phyloP scores from a whole-genome alignment of 2,888 invertebrate genomes.

The Drosophila tanythrix region DNA sequence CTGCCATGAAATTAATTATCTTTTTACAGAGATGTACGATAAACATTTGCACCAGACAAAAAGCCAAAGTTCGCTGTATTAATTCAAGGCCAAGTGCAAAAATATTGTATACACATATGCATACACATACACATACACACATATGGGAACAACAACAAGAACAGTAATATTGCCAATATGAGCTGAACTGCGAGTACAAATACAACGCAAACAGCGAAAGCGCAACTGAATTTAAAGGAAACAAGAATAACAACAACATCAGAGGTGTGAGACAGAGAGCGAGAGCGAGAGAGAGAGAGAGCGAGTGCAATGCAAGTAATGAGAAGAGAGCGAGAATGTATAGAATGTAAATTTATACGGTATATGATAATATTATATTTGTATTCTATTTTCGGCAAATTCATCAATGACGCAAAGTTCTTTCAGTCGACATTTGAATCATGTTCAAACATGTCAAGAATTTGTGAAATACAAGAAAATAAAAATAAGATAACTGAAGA shows the following conservation, averaged over 20 bases:
- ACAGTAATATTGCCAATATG: constrained; percentile 8
- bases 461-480: neutral
- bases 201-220: constrained; percentile 44
- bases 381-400: neutral
- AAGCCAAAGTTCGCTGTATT: constrained; percentile 83
- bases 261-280: neutral
- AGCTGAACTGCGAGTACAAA: constrained; percentile 20
- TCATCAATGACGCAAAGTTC: neutral
- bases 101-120: constrained; percentile 19
- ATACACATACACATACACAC: constrained; percentile 28
- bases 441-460: neutral
- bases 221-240: constrained; percentile 43
- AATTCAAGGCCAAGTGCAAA: constrained; percentile 82
- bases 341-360: neutral
- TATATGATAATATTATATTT: neutral
- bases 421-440: neutral
- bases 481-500: neutral
- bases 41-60: constrained; percentile 69
- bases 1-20: constrained; percentile 74
- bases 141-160: constrained; percentile 16
- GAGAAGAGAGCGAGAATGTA: neutral
- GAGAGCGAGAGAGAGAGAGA: neutral
- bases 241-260: constrained; percentile 14
- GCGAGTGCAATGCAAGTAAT: neutral
- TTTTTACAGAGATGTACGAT: constrained; percentile 80